phyloP scores from a whole-genome alignment of 2,113 vertebrate species.

The Scopus umbretta region DNA sequence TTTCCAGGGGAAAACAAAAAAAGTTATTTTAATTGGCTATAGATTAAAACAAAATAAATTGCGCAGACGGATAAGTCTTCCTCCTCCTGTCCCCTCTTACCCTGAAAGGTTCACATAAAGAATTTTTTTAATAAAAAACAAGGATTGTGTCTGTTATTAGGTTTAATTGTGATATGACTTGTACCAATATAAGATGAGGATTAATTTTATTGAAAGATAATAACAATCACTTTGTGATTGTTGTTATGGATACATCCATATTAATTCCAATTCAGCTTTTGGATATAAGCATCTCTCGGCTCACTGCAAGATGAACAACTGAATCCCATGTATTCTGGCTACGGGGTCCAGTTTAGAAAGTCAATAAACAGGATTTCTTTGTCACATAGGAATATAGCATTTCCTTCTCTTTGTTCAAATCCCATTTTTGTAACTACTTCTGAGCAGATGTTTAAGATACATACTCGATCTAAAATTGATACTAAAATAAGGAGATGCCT shows the following conservation, averaged over 20 bases:
- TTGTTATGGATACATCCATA: too few relatives aligned
- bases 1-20: neutral
- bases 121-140: neutral
- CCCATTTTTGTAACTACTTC: neutral
- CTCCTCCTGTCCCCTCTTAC: neutral
- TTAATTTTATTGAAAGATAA: neutral
- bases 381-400: neutral
- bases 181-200: neutral
- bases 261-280: neutral
- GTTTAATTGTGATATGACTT: neutral
- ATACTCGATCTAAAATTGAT: neutral
- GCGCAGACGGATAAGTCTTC: neutral
- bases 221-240: neutral
- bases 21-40: neutral
- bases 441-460: neutral
- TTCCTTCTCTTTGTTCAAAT: neutral
- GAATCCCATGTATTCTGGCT: neutral
- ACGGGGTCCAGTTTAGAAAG: neutral
- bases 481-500: neutral
- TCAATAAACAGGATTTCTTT: neutral
- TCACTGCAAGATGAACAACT: neutral
- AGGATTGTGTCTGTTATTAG: neutral
- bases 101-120: neutral
- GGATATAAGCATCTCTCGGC: neutral
- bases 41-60: neutral